Base-by-base conservation (phyloP, 2,888 invertebrate genomes). In the Polyploca ridens region DNA sequence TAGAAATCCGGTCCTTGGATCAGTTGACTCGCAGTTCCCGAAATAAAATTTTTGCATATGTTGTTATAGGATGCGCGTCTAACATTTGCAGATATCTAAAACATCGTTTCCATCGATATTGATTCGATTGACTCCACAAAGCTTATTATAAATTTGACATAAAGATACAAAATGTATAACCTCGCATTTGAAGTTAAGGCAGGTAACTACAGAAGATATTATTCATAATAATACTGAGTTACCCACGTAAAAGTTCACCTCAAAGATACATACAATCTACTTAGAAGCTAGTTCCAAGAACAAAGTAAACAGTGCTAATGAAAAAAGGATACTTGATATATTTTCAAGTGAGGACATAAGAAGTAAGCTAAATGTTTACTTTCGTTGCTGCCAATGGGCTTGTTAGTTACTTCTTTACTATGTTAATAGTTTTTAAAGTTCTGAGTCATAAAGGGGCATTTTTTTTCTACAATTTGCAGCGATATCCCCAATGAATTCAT, bases 401-500 rank as follows among this genome's bases (percentile, higher is more conserved):
- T 16, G 16, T 19, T 38, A 41, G 41, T 13, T 41, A 41, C 41
- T 5, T 44, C 13, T 44, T 14, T 41, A 46, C n/a, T n/a, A 5
- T n/a, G 6, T 46, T 1, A 10, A n/a, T 7, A 1, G n/a, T n/a
- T n/a, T 61, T 38, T 13, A n/a, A 61, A 14, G 13, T 2, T 6
- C n/a, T 41, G 19, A 41, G 41, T 16, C 10, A 16, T 38, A 61
- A 44, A 38, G 16, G 35, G 19, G 19, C n/a, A 8, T 38, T 41
- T 38, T 41, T 41, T 11, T 5, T 8, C 16, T 13, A 41, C 19
- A 44, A 60, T 27, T 11, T 64, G 69, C 69, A 70, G 67, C 68
- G 64, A 63, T 58, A 66, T 71, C 72, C 66, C 76, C 74, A 73
- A 75, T 76, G 71, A 74, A 75, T 35, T 35, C 4, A 35, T 77